Conservation (phyloP, 2,888 invertebrate genomes). For the Dasysyrphus albostriatus region DNA sequence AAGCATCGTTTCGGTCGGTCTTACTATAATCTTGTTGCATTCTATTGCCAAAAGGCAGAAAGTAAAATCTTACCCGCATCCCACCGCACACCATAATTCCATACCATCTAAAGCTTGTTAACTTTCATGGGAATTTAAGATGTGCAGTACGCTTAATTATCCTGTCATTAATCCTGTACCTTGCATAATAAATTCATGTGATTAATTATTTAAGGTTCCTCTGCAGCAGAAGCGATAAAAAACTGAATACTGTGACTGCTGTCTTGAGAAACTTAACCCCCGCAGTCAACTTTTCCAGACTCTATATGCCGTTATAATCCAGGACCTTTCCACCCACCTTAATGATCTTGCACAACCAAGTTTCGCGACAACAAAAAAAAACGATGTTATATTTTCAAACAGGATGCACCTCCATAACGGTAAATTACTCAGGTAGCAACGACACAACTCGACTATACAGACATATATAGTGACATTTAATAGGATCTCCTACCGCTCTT, state of each 20-base stretch:
- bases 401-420: constrained; percentile 51
- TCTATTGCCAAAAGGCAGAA: constrained; percentile 15
- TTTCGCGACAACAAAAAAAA: neutral
- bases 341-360: constrained; percentile 30
- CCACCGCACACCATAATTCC: neutral
- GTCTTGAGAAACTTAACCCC: constrained; percentile 44
- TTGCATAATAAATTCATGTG: constrained; percentile 65
- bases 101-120: neutral
- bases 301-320: neutral
- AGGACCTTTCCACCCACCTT: constrained; percentile 13
- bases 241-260: constrained; percentile 20
- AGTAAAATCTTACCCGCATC: neutral
- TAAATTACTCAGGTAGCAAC: constrained; percentile 55
- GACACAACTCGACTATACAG: neutral
- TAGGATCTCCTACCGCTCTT: constrained; percentile 32
- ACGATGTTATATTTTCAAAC: constrained; percentile 16
- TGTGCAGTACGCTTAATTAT: constrained; percentile 71
- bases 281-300: neutral
- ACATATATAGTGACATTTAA: constrained; percentile 58
- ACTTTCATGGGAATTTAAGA: constrained; percentile 40
- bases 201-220: constrained; percentile 67
- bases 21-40: constrained; percentile 47
- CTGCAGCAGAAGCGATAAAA: constrained; percentile 9
- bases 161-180: constrained; percentile 67
- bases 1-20: neutral